A percentile compares a stretch with the other conserved stretches of the same genome.
These are phyloP conservation scores for Drosophila watanabei DNA, from an alignment of 1,140 invertebrate genomes.

Conservation along the genomic window DNA sequence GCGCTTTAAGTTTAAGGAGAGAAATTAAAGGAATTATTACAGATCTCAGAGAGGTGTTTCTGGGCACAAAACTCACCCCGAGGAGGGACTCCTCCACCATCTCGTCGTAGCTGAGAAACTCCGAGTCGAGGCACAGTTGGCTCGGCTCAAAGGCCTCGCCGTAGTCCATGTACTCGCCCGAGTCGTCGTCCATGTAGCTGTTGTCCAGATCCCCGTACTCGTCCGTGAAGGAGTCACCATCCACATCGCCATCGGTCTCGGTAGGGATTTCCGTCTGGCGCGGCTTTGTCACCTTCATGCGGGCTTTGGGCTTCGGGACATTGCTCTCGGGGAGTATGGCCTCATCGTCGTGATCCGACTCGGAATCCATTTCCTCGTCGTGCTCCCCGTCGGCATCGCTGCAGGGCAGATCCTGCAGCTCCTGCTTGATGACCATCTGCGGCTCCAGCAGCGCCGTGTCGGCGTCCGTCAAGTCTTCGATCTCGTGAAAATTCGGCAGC, in stretches of 20 bases:
- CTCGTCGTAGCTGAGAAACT: conserved; percentile 77
- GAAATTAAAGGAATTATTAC: no score
- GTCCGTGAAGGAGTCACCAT: conserved; percentile 63
- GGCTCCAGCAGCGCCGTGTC: conserved; percentile 74
- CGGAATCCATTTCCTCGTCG: conserved; percentile 43
- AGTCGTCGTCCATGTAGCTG: conserved; percentile 63
- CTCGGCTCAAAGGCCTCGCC: conserved; percentile 36
- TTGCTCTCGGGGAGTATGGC: conserved; percentile 62
- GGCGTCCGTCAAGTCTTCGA: conserved; percentile 76
- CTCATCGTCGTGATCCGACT: conserved; percentile 48
- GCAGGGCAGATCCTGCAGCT: conserved; percentile 66
- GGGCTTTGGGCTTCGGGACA: conserved; percentile 22
- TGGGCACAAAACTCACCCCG: conserved; percentile 57
- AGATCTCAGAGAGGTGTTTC: no score
- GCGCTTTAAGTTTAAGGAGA: no score
- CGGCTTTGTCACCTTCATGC: conserved; percentile 46
- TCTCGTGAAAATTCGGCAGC: conserved; percentile 63
- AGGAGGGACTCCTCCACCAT: conserved; percentile 80
- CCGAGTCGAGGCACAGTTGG: conserved; percentile 38
- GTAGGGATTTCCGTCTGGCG: conserved; percentile 47
- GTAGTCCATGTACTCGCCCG: conserved; percentile 60
- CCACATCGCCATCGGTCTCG: conserved; percentile 32
- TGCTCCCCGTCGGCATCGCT: conserved; percentile 47
- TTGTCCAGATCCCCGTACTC: conserved; percentile 61
- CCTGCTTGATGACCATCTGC: conserved; percentile 83